A percentile compares a stretch with the other conserved stretches of the same genome.
Conservation (phyloP, 2,888 invertebrate genomes). For the Hirtodrosophila duncani region DNA sequence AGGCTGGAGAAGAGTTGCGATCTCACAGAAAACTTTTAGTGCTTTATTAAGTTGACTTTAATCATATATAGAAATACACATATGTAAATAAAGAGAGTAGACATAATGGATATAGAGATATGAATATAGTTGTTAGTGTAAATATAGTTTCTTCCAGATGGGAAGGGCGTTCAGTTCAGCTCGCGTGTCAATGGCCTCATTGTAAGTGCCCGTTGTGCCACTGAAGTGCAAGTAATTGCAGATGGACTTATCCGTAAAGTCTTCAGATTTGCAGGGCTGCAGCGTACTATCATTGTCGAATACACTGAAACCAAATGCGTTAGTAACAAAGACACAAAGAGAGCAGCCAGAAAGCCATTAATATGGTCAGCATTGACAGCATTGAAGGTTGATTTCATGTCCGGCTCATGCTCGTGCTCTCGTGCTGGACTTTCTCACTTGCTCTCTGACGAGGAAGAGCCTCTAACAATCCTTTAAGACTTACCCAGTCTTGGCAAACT, state of each 20-base stretch:
- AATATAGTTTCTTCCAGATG: conserved; percentile 43
- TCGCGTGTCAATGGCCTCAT: conserved; percentile 20
- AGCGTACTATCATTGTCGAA: conserved; percentile 21
- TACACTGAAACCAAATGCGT: conserved; percentile 11
- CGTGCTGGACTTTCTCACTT: too few relatives aligned
- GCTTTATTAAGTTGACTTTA: too few relatives aligned
- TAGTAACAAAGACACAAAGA: background rate
- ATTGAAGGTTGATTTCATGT: too few relatives aligned
- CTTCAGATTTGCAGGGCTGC: conserved; percentile 34
- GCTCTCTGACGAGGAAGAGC: too few relatives aligned
- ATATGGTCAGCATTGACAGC: too few relatives aligned
- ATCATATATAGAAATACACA: too few relatives aligned
- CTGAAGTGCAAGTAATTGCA: conserved; percentile 70
- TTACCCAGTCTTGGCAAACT: conserved; percentile 79
- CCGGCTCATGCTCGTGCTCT: too few relatives aligned
- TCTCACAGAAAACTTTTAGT: too few relatives aligned
- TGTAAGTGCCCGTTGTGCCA: conserved; percentile 36
- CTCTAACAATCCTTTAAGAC: background rate
- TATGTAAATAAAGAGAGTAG: too few relatives aligned
- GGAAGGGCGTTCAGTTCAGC: conserved; percentile 30
- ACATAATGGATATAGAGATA: background rate
- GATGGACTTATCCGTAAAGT: conserved; percentile 40
- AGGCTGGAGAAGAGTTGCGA: too few relatives aligned
- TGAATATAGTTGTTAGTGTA: conserved; percentile 3
- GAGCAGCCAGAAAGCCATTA: too few relatives aligned